Conservation (phyloP, 2,113 vertebrate species). For the Alces alces region DNA sequence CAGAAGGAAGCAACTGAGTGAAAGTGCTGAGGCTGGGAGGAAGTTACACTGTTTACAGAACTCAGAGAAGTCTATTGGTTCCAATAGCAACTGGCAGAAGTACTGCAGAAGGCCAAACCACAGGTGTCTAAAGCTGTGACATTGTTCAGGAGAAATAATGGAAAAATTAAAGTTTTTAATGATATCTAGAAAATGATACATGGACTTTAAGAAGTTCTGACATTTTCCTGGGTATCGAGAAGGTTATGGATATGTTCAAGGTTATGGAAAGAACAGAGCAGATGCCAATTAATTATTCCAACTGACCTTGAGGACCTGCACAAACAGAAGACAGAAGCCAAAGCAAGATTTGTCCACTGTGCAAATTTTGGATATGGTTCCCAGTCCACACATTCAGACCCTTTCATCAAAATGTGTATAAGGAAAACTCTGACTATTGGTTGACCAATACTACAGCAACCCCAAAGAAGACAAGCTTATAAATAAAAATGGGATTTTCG, state of each 20-base stretch:
- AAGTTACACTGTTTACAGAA: not conserved
- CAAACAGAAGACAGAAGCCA: not conserved
- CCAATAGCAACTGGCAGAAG: not conserved
- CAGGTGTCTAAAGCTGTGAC: not conserved
- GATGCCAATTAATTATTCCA: not conserved
- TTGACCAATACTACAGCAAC: not conserved
- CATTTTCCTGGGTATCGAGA: not conserved
- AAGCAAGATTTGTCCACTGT: not conserved
- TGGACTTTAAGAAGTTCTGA: not conserved
- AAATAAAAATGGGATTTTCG: not conserved
- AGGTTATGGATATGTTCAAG: not conserved
- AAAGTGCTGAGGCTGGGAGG: not conserved
- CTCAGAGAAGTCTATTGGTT: rapidly evolving
- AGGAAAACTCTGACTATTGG: not conserved
- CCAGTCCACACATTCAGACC: not conserved
- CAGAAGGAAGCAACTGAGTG: not conserved
- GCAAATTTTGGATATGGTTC: not conserved
- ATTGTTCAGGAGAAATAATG: not conserved
- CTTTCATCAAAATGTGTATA: not conserved
- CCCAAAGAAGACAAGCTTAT: not conserved
- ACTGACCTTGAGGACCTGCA: not conserved
- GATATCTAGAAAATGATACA: not conserved
- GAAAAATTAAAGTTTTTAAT: not conserved
- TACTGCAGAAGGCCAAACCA: not conserved
- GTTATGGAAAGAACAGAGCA: not conserved